These are phyloP conservation scores for Bellardia bayeri DNA, from an alignment of 2,888 invertebrate species.

Conservation along the genomic window DNA sequence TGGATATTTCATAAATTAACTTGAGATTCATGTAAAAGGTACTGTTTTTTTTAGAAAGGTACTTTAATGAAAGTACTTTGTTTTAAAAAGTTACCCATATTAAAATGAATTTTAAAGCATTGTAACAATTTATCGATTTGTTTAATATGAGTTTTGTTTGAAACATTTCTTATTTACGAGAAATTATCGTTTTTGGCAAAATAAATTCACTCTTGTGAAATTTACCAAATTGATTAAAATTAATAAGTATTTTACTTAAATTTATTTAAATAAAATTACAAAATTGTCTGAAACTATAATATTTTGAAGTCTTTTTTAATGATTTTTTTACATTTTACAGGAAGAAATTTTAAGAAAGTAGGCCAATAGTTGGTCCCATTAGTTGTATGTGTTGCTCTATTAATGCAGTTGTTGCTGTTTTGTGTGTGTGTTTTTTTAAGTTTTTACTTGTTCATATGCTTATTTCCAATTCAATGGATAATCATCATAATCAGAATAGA, in stretches of 20 bases:
- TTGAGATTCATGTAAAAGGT: no score
- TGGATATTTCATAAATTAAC: no score
- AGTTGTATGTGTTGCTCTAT: not conserved
- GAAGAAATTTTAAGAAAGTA: not conserved
- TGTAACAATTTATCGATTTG: no score
- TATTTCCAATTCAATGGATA: slow-evolving; percentile 83
- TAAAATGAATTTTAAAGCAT: no score
- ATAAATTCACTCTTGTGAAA: no score
- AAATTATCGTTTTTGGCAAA: no score
- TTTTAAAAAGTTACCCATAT: not conserved
- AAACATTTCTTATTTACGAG: no score
- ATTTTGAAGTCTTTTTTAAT: not conserved
- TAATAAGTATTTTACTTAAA: no score
- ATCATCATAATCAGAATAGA: slow-evolving; percentile 77
- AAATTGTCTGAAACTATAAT: no score
- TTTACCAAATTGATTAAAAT: no score
- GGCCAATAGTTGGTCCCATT: slow-evolving; percentile 35
- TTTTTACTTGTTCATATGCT: slow-evolving; percentile 68
- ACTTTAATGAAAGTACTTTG: not conserved
- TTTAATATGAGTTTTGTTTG: no score
- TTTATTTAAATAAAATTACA: no score
- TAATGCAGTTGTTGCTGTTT: slow-evolving; percentile 30
- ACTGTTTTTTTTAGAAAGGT: not conserved
- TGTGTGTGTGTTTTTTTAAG: slow-evolving; percentile 10
- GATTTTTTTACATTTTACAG: not conserved